Conservation (phyloP, 2,888 invertebrate species). For the Sisyra terminalis region DNA sequence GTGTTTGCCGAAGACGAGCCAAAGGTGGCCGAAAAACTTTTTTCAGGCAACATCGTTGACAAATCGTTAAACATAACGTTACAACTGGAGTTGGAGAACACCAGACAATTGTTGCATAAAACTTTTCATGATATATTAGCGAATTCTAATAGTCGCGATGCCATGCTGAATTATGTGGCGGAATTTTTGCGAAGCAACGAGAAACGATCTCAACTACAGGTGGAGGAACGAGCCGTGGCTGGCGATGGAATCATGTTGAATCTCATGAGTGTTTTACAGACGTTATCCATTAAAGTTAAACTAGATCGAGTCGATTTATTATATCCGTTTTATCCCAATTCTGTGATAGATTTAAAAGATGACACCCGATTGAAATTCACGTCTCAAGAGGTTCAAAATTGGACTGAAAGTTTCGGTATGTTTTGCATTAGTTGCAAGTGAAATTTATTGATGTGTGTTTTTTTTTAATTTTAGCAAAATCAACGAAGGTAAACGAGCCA, state of each 20-base stretch:
- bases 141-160: constrained; percentile 64
- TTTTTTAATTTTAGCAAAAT: not conserved
- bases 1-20: constrained; percentile 89
- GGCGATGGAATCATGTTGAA: constrained; percentile 95
- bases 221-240: constrained; percentile 71
- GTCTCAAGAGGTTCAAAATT: constrained; percentile 63
- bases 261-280: constrained; percentile 76
- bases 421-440: not conserved
- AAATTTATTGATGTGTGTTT: not conserved
- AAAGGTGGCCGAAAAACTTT: constrained; percentile 65
- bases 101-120: constrained; percentile 58
- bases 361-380: constrained; percentile 74
- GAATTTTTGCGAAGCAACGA: constrained; percentile 64
- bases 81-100: constrained; percentile 65
- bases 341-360: constrained; percentile 53
- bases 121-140: constrained; percentile 71
- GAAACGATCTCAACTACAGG: constrained; percentile 78
- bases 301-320: constrained; percentile 76
- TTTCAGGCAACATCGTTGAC: constrained; percentile 39
- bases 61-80: constrained; percentile 51
- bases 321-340: constrained; percentile 74
- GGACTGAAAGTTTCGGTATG: constrained; percentile 47
- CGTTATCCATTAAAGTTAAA: constrained; percentile 77
- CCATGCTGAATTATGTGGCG: constrained; percentile 64
- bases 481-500: constrained; percentile 51